phyloP scores from a whole-genome alignment of 1,140 invertebrate species.

The Megalopta genalis region DNA sequence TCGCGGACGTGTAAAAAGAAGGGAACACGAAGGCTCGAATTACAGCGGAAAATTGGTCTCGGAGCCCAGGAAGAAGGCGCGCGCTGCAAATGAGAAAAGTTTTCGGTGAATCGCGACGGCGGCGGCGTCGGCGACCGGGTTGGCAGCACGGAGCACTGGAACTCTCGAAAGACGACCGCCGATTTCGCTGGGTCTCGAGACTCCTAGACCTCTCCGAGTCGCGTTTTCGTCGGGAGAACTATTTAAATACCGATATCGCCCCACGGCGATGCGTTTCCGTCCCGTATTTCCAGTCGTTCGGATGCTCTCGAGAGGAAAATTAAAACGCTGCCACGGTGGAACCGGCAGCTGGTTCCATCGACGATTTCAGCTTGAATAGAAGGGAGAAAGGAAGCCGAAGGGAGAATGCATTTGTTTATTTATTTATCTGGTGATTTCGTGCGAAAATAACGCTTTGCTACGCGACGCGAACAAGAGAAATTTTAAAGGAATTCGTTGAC shows the following conservation, averaged over 20 bases:
- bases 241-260: background rate
- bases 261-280: background rate
- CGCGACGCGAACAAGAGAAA: too few species aligned
- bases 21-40: background rate
- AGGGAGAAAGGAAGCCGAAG: too few species aligned
- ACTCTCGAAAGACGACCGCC: conserved; percentile 35
- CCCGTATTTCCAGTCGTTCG: too few species aligned
- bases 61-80: background rate
- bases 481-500: too few species aligned
- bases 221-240: background rate
- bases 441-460: too few species aligned
- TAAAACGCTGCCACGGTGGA: background rate
- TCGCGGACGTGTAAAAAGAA: too few species aligned
- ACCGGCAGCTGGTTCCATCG: background rate
- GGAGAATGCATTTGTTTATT: too few species aligned
- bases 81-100: conserved; percentile 57
- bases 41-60: background rate
- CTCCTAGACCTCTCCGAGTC: background rate
- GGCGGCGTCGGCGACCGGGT: background rate
- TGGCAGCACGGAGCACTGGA: conserved; percentile 7
- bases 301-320: conserved; percentile 1
- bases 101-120: conserved; percentile 10
- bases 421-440: too few species aligned
- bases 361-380: too few species aligned
- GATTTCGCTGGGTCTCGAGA: conserved; percentile 21